A percentile compares a stretch with the other conserved stretches of the same genome.
These are phyloP conservation scores for Platichthys stellatus DNA, from an alignment of 2,113 vertebrate genomes.

Conservation along the genomic window DNA sequence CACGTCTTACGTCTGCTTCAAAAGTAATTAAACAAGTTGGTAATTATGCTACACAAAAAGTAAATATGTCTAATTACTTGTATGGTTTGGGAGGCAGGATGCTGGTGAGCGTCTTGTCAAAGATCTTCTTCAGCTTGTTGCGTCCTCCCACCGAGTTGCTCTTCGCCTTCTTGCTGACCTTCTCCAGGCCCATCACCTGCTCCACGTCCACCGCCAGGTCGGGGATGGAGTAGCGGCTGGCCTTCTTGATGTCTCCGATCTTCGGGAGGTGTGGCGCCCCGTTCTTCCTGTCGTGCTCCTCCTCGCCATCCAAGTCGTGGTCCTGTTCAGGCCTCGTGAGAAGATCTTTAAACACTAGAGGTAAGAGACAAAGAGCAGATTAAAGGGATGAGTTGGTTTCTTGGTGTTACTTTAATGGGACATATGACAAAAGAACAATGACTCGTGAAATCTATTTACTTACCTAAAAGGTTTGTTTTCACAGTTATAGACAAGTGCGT, in stretches of 20 bases:
- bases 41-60: background rate
- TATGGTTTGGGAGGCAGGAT: conserved; percentile 99
- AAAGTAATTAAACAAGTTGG: no score
- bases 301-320: conserved; percentile 82
- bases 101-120: conserved; percentile 98
- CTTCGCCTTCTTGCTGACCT: conserved; percentile 96
- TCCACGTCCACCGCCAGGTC: conserved; percentile 98
- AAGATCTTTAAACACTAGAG: conserved; percentile 95
- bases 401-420: no score
- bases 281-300: conserved; percentile 93
- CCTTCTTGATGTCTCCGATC: conserved; percentile 98
- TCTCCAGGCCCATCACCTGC: conserved; percentile 96
- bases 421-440: no score
- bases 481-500: conserved; percentile 99
- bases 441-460: conserved; percentile 27
- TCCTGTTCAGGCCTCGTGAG: conserved; percentile 91
- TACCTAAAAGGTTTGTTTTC: conserved; percentile 99
- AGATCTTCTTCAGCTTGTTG: conserved; percentile 98
- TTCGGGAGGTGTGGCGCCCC: conserved; percentile 96
- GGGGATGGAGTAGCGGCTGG: conserved; percentile 96
- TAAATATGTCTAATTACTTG: conserved; percentile 83
- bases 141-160: conserved; percentile 94
- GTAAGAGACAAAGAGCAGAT: background rate
- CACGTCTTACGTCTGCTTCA: no score
- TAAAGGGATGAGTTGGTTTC: no score